A percentile compares a stretch with the other conserved stretches of the same genome.
Evolutionary conservation across 2,113 vertebrate genomes (phyloP).

Genomic region (Xiphorhynchus elegans): DNA sequence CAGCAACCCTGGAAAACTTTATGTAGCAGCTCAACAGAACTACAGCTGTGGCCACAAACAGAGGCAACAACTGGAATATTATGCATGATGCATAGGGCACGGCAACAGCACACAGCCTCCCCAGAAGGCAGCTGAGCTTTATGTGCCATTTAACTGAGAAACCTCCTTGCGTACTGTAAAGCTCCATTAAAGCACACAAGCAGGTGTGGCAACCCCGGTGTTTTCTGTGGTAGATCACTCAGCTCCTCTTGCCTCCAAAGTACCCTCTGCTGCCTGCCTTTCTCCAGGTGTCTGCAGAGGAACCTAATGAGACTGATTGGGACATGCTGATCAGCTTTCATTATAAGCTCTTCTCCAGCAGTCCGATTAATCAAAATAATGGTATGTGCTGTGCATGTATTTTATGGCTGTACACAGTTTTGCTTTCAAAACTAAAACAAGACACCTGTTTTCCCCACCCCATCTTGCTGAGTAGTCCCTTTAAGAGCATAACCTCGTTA

Average conservation of each 20-base stretch:
- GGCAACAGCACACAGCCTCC: background rate
- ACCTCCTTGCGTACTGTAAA: background rate
- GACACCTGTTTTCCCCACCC: conserved; percentile 16
- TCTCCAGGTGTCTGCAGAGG: conserved; percentile 17
- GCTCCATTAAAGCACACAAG: background rate
- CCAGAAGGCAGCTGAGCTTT: conserved; percentile 59
- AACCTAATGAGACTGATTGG: conserved; percentile 1
- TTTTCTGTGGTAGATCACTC: background rate
- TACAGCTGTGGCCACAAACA: conserved; percentile 47
- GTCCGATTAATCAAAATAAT: conserved; percentile 17
- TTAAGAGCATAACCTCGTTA: conserved; percentile 45
- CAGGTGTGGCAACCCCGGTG: background rate
- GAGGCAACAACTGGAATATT: conserved; percentile 43
- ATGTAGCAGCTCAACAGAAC: conserved; percentile 3
- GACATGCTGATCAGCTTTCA: background rate
- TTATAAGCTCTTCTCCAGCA: background rate
- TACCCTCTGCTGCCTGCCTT: conserved; percentile 6
- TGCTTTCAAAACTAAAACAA: conserved; percentile 49
- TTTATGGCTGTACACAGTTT: background rate
- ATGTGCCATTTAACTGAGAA: conserved; percentile 63
- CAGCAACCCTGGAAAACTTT: conserved; percentile 42
- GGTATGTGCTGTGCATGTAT: background rate
- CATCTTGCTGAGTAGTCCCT: conserved; percentile 59
- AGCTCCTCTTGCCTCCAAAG: background rate
- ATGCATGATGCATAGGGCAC: background rate